These are phyloP conservation scores for Zootermopsis nevadensis DNA, from an alignment of 2,888 invertebrate genomes.

Conservation along the genomic window DNA sequence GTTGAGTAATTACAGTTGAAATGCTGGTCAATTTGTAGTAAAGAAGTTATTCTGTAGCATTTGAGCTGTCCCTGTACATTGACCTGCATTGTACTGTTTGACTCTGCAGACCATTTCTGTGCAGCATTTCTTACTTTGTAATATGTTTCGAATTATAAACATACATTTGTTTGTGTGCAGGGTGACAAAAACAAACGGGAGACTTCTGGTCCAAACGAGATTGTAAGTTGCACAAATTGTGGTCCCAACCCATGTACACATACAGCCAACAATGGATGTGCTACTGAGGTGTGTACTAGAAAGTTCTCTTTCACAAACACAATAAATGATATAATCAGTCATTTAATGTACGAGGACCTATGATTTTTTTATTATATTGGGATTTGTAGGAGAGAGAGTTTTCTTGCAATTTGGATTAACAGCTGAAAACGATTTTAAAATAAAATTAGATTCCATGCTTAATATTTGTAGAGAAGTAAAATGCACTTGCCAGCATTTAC, in stretches of 20 bases:
- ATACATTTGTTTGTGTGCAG: conserved; percentile 64
- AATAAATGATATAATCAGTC: no score
- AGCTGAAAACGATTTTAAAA: no score
- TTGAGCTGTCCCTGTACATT: background rate
- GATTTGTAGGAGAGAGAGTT: no score
- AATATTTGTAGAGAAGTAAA: no score
- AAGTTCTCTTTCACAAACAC: no score
- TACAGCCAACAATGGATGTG: conserved; percentile 88
- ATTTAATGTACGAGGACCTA: no score
- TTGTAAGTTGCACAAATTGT: conserved; percentile 86
- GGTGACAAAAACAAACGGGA: conserved; percentile 85
- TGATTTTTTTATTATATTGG: no score
- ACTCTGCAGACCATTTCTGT: background rate
- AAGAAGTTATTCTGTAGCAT: no score
- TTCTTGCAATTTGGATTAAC: no score
- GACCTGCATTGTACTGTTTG: background rate
- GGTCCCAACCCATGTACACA: conserved; percentile 87
- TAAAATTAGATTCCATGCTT: no score
- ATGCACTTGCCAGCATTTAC: background rate
- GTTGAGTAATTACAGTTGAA: background rate
- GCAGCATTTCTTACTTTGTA: background rate
- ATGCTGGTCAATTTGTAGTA: background rate
- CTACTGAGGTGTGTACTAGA: conserved; percentile 74
- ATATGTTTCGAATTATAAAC: background rate
- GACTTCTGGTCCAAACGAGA: conserved; percentile 78